These are phyloP conservation scores for Tipula helvola DNA, from an alignment of 2,888 invertebrate genomes.

Conservation along the genomic window DNA sequence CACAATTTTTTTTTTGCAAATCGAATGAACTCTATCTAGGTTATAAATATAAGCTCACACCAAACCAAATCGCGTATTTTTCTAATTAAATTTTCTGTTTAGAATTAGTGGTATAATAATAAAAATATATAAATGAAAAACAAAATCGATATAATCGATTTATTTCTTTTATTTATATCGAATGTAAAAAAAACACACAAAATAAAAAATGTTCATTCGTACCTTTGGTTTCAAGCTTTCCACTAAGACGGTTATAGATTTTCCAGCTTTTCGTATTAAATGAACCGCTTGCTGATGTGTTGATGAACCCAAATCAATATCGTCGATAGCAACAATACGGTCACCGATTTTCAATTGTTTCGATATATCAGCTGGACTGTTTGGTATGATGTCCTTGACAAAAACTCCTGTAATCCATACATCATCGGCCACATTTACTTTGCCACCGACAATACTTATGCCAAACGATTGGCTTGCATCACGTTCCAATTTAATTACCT, in stretches of 20 bases:
- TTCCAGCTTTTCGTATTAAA: slow-evolving; percentile 59
- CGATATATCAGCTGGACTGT: slow-evolving; percentile 85
- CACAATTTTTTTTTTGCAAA: background rate
- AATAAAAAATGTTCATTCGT: background rate
- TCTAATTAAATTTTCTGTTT: background rate
- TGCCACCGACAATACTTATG: slow-evolving; percentile 11
- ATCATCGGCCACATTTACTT: slow-evolving; percentile 5
- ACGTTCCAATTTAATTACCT: slow-evolving; percentile 8
- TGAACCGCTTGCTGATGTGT: slow-evolving; percentile 39
- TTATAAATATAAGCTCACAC: background rate
- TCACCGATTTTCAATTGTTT: slow-evolving; percentile 45
- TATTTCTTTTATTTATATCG: background rate
- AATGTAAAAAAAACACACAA: background rate
- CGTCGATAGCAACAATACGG: slow-evolving; percentile 63
- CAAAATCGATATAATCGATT: background rate
- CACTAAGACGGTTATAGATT: slow-evolving; percentile 62
- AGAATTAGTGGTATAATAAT: background rate
- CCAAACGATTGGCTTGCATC: slow-evolving; percentile 6
- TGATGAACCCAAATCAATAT: slow-evolving; percentile 58
- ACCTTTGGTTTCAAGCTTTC: slow-evolving; percentile 33
- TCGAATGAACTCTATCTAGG: background rate
- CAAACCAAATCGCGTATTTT: background rate
- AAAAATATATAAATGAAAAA: background rate
- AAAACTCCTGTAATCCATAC: slow-evolving; percentile 65
- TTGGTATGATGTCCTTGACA: slow-evolving; percentile 89